A percentile compares a stretch with the other conserved stretches of the same genome.
These are phyloP conservation scores for Vanessa cardui DNA, from an alignment of 2,888 invertebrate species.

Conservation along the genomic window DNA sequence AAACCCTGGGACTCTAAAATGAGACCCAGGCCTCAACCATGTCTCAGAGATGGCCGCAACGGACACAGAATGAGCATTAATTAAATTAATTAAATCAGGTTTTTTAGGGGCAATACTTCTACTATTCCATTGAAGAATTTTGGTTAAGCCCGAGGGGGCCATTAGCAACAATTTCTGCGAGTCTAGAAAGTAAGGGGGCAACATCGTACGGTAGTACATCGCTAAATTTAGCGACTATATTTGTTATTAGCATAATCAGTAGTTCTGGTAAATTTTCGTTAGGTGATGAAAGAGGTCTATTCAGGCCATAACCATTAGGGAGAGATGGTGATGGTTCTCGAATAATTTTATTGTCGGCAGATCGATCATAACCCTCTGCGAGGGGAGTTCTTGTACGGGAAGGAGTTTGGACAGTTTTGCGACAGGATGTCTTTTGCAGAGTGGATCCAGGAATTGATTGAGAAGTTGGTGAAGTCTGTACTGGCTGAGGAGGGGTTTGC, in stretches of 20 bases:
- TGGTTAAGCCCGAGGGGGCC: background rate
- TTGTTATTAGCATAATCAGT: background rate
- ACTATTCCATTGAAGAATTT: too few species aligned
- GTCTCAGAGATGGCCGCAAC: background rate
- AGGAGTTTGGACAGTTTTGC: background rate
- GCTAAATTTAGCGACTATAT: background rate
- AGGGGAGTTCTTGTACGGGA: background rate
- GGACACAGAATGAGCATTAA: too few species aligned
- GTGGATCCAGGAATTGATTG: background rate
- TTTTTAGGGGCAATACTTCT: too few species aligned
- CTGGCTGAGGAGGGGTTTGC: too few species aligned
- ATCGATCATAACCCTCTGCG: background rate
- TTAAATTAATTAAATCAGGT: too few species aligned
- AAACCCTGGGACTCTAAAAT: background rate
- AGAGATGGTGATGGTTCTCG: background rate
- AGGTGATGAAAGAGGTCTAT: background rate
- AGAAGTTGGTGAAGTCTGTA: background rate
- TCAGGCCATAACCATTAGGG: background rate
- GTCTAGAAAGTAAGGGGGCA: background rate
- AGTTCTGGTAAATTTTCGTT: background rate
- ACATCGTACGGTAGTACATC: background rate
- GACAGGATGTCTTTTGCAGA: background rate
- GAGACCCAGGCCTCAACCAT: background rate
- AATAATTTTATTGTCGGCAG: background rate
- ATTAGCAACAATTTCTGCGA: background rate